Evolutionary conservation across 2,888 invertebrate species (phyloP).

Genomic region (Megalurothrips usitatus): DNA sequence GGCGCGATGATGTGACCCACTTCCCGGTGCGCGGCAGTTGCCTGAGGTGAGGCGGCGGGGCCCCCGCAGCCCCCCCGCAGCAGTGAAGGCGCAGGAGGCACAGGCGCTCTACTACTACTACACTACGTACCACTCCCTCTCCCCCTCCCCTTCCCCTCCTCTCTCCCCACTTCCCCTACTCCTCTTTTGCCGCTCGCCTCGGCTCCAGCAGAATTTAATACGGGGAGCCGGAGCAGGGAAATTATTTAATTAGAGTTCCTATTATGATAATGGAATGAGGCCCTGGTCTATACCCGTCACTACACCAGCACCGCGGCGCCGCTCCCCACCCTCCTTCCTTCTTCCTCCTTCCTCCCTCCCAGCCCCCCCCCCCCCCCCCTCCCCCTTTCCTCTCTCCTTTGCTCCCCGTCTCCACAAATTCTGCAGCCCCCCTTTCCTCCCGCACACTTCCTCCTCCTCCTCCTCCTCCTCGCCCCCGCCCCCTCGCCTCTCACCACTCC

Average conservation of each 20-base stretch:
- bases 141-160: too few relatives aligned
- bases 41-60: too few relatives aligned
- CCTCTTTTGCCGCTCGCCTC: background rate
- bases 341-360: background rate
- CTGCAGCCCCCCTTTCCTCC: background rate
- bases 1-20: too few relatives aligned
- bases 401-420: background rate
- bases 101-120: too few relatives aligned
- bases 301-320: background rate
- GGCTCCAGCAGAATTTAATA: conserved; percentile 12
- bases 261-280: conserved; percentile 25
- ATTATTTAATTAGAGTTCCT: conserved; percentile 25
- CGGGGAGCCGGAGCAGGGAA: conserved; percentile 18
- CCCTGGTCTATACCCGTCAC: conserved; percentile 24
- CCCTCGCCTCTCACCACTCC: background rate
- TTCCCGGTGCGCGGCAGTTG: too few relatives aligned
- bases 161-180: background rate
- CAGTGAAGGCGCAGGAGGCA: too few relatives aligned
- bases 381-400: background rate
- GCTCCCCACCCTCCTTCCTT: background rate
- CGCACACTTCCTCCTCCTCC: background rate
- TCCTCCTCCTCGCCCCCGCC: background rate
- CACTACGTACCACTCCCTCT: too few relatives aligned
- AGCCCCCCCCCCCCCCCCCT: background rate
- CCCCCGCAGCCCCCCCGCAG: too few relatives aligned